phyloP scores from a whole-genome alignment of 2,113 vertebrate genomes.

The Struthio camelus region DNA sequence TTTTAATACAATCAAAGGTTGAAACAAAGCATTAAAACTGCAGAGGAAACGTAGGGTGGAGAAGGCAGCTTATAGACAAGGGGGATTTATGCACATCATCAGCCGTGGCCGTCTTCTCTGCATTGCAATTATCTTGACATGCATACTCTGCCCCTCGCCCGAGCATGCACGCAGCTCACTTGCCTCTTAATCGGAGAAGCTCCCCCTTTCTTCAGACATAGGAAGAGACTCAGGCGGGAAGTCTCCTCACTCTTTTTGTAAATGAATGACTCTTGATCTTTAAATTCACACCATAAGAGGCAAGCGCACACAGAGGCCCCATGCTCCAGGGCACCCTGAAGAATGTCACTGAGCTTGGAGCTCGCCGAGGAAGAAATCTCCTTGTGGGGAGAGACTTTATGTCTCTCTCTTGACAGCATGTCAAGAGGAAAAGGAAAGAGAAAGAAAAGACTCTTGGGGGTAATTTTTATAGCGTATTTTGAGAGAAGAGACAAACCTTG shows the following conservation, averaged over 20 bases:
- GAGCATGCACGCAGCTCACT: background rate
- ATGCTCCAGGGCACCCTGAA: background rate
- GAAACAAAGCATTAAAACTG: slow-evolving; percentile 37
- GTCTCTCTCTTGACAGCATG: slow-evolving; percentile 33
- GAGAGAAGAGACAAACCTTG: slow-evolving; percentile 33
- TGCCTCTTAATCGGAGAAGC: background rate
- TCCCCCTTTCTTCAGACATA: background rate
- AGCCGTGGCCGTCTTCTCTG: background rate
- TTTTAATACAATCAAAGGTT: slow-evolving; percentile 35
- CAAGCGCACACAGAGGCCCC: background rate
- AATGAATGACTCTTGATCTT: slow-evolving; percentile 27
- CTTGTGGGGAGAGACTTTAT: slow-evolving; percentile 40
- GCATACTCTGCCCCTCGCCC: background rate
- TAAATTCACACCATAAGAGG: slow-evolving; percentile 40
- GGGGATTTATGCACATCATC: background rate
- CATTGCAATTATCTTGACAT: background rate
- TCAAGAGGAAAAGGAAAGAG: slow-evolving; percentile 49
- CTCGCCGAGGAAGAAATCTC: background rate
- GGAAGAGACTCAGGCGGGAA: background rate
- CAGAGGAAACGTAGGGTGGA: background rate
- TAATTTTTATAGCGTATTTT: background rate
- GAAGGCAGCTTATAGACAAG: background rate
- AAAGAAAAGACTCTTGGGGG: slow-evolving; percentile 13
- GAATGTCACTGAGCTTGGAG: slow-evolving; percentile 64
- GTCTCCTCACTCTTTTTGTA: background rate